Evolutionary conservation across 2,888 invertebrate species (phyloP).

Genomic region (Chymomyza caudatula): DNA sequence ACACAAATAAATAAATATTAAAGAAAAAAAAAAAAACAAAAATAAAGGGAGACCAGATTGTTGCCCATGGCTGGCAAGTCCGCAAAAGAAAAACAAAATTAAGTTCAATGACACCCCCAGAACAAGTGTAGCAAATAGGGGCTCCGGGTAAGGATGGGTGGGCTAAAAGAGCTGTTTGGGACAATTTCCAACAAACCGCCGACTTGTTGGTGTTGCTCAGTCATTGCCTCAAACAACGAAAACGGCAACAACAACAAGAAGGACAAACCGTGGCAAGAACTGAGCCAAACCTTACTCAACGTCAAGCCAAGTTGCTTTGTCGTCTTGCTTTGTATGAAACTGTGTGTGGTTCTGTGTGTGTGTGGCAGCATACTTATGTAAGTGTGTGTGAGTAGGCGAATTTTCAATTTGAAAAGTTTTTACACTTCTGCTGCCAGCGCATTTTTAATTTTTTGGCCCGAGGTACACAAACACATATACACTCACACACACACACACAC

Average conservation of each 20-base stretch:
- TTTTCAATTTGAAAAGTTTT: constrained; percentile 64
- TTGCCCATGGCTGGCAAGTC: constrained; percentile 19
- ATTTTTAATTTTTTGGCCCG: constrained; percentile 28
- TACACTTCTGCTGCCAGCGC: constrained; percentile 46
- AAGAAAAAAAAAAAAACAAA: constrained; percentile 36
- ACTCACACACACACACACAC: neutral
- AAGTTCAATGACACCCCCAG: constrained; percentile 62
- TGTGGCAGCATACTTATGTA: neutral
- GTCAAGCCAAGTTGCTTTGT: constrained; percentile 31
- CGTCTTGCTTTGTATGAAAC: neutral
- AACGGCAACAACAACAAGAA: neutral
- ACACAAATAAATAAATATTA: constrained; percentile 59
- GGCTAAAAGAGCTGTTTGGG: neutral
- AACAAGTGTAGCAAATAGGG: neutral
- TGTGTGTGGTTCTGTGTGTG: neutral
- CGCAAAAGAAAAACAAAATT: constrained; percentile 51
- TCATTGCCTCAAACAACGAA: neutral
- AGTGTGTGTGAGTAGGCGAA: neutral
- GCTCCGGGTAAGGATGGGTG: neutral
- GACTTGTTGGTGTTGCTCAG: neutral
- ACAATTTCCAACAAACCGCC: neutral
- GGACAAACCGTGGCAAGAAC: neutral
- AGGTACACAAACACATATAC: neutral
- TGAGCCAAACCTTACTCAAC: constrained; percentile 49
- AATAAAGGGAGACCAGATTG: constrained; percentile 5